phyloP scores from a whole-genome alignment of 2,113 vertebrate species.

The Oreamnos americanus region DNA sequence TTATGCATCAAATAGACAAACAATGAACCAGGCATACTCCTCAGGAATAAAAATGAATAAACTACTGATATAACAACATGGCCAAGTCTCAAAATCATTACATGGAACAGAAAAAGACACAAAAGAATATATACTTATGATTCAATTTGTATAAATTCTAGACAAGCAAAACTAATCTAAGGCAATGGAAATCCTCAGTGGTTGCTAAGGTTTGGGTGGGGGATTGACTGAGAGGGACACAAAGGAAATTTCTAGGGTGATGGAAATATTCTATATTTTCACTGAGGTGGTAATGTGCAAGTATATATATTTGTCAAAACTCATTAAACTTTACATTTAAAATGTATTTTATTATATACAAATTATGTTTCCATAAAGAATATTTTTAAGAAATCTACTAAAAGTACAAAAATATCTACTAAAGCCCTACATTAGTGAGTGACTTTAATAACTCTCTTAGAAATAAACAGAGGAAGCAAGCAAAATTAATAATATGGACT shows the following conservation, averaged over 20 bases:
- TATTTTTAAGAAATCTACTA: background rate
- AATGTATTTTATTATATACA: background rate
- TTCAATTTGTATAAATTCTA: background rate
- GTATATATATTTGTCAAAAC: background rate
- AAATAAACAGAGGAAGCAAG: background rate
- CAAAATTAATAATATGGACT: background rate
- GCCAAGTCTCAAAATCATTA: slow-evolving; percentile 15
- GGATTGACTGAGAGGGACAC: background rate
- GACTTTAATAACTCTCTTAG: slow-evolving; percentile 19
- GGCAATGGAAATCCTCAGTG: background rate
- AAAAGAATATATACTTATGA: background rate
- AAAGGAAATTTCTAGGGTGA: background rate
- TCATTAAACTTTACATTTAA: background rate
- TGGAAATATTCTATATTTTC: background rate
- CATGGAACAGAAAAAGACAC: background rate
- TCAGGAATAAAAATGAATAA: slow-evolving; percentile 36
- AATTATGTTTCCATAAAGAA: background rate
- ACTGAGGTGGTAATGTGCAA: background rate
- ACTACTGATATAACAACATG: background rate
- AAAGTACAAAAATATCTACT: background rate
- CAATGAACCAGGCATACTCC: slow-evolving; percentile 21
- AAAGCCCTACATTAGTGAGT: background rate
- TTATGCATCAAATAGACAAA: slow-evolving; percentile 39
- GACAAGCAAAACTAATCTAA: background rate
- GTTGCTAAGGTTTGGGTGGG: background rate